Evolutionary conservation across 2,797 vertebrate species (phyloP).

Genomic region (Serranus cabrilla): DNA sequence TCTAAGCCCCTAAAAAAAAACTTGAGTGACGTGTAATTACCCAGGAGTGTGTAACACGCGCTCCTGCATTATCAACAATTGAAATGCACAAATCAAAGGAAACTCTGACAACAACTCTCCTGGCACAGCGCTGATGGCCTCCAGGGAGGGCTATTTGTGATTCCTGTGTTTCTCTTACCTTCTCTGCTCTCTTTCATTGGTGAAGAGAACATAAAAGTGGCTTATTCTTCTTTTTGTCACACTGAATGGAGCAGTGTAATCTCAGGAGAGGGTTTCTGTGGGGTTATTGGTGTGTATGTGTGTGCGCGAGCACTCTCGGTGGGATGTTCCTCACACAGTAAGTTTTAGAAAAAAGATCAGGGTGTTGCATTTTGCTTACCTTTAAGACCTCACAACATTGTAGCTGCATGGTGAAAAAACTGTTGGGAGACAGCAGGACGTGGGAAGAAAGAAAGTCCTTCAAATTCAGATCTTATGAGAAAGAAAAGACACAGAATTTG

Average conservation of each 20-base stretch:
- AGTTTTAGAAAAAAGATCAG: slow-evolving; percentile 25
- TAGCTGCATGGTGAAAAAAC: slow-evolving; percentile 13
- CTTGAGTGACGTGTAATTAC: slow-evolving; percentile 26
- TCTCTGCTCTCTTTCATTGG: slow-evolving; percentile 33
- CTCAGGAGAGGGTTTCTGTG: slow-evolving; percentile 40
- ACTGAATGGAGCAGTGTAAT: slow-evolving; percentile 40
- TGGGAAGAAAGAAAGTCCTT: neutral
- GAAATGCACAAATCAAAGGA: slow-evolving; percentile 35
- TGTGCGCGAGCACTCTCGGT: slow-evolving; percentile 23
- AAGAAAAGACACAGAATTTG: neutral
- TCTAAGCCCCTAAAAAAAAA: neutral
- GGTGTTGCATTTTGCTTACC: slow-evolving; percentile 27
- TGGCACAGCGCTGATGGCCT: slow-evolving; percentile 25
- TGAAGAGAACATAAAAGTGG: slow-evolving; percentile 28
- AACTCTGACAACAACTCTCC: slow-evolving; percentile 25
- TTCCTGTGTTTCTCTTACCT: slow-evolving; percentile 28
- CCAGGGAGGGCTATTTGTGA: slow-evolving; percentile 41
- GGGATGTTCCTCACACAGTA: slow-evolving; percentile 31
- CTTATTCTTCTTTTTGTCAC: slow-evolving; percentile 41
- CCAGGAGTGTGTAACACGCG: slow-evolving; percentile 3
- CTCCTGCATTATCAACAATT: slow-evolving; percentile 34
- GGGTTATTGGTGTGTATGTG: slow-evolving; percentile 25
- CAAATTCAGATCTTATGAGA: slow-evolving; percentile 9
- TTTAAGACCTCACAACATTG: slow-evolving; percentile 31
- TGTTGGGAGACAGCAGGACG: neutral